Base-by-base conservation (phyloP, 2,888 invertebrate species). In the Drosophila yooni region DNA sequence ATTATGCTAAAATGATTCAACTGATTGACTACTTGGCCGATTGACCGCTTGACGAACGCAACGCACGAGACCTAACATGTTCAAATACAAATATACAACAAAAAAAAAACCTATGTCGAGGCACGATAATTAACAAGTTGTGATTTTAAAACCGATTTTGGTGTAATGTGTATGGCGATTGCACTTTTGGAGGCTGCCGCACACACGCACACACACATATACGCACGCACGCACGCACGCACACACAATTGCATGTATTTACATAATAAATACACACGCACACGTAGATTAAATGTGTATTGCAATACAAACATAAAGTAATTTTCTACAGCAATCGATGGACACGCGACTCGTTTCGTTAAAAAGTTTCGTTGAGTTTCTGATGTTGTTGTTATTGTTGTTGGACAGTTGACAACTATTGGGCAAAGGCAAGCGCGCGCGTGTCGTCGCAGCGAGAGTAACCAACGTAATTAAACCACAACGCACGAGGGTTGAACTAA, bases 81-180 rank as follows among this genome's bases (percentile, higher is more conserved):
- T 25, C 7, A 46, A 46, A 31, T 36, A 56, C 33, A 57, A 25
- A 25, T 25, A 53, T 29, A 34, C 1, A 21, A 38, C 52, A 27
- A 43, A 57, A 40, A 38, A 50, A 51, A 54, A 18, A 33, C 56
- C 34, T 72, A 76, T 70, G 68, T 75, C 74, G 73, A 88, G 88
- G 88, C 88, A 90, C 85, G 85, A 89, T 84, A 89, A 84, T 87
- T 91, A 88, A 91, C 90, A 73, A 88, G 85, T 76, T 70, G 84
- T 75, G 74, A 74, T 70, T 80, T 86, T 68, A 83, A 74, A 76
- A 27, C 74, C 84, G 67, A 83, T 78, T 90, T 80, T 56, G 75
- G 77, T 36, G 70, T 66, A 88, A 79, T 81, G 88, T 79, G 79
- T 68, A 75, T 59, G 71, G 61, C 66, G 50, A 70, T 86, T 88